phyloP scores from a whole-genome alignment of 2,113 vertebrate genomes.

The Narcine bancroftii region DNA sequence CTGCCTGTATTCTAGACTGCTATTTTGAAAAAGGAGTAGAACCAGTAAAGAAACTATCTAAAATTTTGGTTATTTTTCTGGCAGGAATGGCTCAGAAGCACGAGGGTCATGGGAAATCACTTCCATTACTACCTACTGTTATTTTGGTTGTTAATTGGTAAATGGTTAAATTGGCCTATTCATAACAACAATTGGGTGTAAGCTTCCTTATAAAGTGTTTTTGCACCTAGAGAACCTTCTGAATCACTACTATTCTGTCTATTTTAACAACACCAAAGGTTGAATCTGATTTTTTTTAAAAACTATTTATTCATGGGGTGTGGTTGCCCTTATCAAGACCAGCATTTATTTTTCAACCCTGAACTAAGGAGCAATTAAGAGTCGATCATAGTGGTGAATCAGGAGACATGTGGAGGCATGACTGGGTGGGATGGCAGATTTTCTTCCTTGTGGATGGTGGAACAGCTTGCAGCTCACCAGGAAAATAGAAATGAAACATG shows the following conservation, averaged over 20 bases:
- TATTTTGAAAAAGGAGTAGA: not conserved
- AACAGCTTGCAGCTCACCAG: not conserved
- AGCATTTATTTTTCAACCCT: no score
- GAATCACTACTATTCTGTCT: not conserved
- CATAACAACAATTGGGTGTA: not conserved
- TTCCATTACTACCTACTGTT: not conserved
- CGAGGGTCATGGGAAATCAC: not conserved
- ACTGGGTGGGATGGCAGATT: no score
- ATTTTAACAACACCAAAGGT: not conserved
- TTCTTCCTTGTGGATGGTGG: no score
- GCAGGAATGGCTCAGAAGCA: not conserved
- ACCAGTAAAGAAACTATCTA: not conserved
- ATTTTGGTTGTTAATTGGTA: not conserved
- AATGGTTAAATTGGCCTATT: not conserved
- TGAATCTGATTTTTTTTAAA: no score
- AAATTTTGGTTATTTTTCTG: not conserved
- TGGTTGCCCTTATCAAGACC: no score
- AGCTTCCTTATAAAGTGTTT: not conserved
- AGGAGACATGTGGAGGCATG: no score
- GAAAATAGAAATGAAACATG: not conserved
- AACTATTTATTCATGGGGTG: no score
- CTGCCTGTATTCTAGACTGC: not conserved
- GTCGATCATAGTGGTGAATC: no score
- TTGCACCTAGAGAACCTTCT: not conserved
- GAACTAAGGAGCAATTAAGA: no score